Conservation (phyloP, 2,797 vertebrate species). For the Distichodus sexfasciatus region DNA sequence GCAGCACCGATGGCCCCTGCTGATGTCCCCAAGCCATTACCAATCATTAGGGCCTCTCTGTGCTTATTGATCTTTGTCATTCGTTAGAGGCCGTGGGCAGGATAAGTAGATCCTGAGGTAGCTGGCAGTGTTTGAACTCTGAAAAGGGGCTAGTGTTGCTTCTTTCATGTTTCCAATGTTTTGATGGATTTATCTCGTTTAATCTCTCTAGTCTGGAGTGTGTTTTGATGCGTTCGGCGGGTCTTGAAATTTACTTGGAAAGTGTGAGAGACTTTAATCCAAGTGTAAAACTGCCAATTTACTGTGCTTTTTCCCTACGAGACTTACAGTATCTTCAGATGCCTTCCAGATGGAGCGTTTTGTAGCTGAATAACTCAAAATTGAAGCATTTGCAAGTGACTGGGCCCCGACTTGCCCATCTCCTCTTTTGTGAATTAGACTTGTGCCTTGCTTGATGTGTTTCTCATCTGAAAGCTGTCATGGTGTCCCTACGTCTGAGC, state of each 20-base stretch:
- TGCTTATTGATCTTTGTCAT: conserved; percentile 20
- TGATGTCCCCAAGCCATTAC: conserved; percentile 9
- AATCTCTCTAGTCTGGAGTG: conserved; percentile 7
- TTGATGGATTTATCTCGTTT: conserved; percentile 23
- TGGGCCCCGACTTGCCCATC: conserved; percentile 2
- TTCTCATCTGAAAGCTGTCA: not conserved
- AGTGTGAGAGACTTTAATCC: not conserved
- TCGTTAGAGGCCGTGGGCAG: not conserved
- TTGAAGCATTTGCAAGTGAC: conserved; percentile 24
- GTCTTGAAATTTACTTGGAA: not conserved
- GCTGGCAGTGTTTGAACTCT: conserved; percentile 9
- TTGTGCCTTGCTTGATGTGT: conserved; percentile 10
- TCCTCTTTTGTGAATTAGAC: not conserved
- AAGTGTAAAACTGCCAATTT: not conserved
- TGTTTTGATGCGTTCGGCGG: not conserved
- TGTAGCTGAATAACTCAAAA: conserved; percentile 11
- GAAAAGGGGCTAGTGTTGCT: not conserved
- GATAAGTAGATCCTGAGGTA: not conserved
- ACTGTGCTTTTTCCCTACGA: not conserved
- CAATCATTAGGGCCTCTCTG: not conserved
- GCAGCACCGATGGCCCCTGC: not conserved
- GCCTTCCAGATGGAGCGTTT: conserved; percentile 23
- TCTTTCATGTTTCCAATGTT: conserved; percentile 18
- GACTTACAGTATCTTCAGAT: not conserved
- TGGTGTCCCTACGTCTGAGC: conserved; percentile 7